Evolutionary conservation across 2,888 invertebrate species (phyloP).

Genomic region (Hermaeophaga mercurialis): DNA sequence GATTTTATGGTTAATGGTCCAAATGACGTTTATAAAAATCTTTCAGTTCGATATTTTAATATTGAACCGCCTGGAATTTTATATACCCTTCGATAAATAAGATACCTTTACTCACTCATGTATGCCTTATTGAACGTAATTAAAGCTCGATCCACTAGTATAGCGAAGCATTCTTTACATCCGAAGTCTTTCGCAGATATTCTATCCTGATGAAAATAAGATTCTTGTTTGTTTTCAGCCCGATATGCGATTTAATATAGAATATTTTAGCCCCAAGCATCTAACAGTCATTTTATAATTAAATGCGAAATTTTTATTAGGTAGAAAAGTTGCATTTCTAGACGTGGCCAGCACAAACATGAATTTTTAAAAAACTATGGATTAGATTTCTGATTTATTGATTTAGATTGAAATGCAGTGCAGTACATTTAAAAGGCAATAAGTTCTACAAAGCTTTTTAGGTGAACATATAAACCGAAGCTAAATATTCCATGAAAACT

Average conservation of each 20-base stretch:
- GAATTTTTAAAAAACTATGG: too few relatives aligned
- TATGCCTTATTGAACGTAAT: conserved; percentile 51
- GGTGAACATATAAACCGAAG: too few relatives aligned
- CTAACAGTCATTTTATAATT: conserved; percentile 10
- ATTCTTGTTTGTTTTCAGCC: conserved; percentile 19
- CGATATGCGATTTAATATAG: conserved; percentile 16
- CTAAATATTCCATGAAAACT: too few relatives aligned
- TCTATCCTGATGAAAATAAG: conserved; percentile 15
- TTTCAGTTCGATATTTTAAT: conserved; percentile 51
- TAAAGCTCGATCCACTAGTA: conserved; percentile 36
- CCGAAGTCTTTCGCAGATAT: conserved; percentile 12
- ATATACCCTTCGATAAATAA: conserved; percentile 47
- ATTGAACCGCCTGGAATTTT: conserved; percentile 51
- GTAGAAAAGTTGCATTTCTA: neutral
- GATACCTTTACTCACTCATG: conserved; percentile 49
- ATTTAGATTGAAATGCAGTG: too few relatives aligned
- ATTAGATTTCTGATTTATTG: too few relatives aligned
- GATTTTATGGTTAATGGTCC: neutral
- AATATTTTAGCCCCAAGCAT: conserved; percentile 16
- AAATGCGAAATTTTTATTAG: neutral
- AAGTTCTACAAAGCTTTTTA: too few relatives aligned
- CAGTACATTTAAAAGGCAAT: too few relatives aligned
- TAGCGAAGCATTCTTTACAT: conserved; percentile 16
- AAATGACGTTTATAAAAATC: conserved; percentile 14
- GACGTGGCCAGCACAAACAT: too few relatives aligned